These are phyloP conservation scores for Mormyrus proboscirostris DNA, from an alignment of 2,797 vertebrate genomes.

Conservation along the genomic window DNA sequence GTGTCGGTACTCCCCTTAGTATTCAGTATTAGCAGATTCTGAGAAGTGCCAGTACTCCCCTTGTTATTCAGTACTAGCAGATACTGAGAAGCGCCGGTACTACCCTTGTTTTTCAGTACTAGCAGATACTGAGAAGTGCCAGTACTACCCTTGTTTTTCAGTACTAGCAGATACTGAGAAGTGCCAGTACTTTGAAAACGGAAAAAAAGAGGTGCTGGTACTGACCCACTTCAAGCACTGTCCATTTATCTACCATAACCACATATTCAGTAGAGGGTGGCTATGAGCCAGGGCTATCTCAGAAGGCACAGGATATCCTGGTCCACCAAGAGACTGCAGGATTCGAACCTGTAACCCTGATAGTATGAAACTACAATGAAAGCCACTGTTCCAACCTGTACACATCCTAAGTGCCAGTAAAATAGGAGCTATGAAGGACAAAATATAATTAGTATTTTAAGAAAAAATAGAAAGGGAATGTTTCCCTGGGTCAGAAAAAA, in stretches of 20 bases:
- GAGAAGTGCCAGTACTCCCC: too few relatives aligned
- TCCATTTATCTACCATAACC: background rate
- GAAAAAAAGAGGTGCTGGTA: background rate
- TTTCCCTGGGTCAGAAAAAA: background rate
- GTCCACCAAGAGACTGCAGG: background rate
- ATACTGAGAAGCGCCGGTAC: too few relatives aligned
- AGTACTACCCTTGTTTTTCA: too few relatives aligned
- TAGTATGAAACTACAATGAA: background rate
- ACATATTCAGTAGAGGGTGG: background rate
- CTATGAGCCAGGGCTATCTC: background rate
- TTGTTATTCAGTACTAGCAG: too few relatives aligned
- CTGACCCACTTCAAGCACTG: background rate
- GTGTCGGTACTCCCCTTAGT: too few relatives aligned
- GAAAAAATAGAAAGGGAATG: background rate
- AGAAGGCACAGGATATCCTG: background rate
- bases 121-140: too few relatives aligned
- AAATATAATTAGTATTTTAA: background rate
- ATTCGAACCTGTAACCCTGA: background rate
- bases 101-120: too few relatives aligned
- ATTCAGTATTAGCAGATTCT: too few relatives aligned
- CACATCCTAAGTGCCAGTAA: background rate
- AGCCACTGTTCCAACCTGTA: background rate
- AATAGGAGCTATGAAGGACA: background rate
- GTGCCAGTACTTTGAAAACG: background rate
- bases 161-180: too few relatives aligned